Conservation (phyloP, 1,140 invertebrate genomes). For the Cherax destructor region DNA sequence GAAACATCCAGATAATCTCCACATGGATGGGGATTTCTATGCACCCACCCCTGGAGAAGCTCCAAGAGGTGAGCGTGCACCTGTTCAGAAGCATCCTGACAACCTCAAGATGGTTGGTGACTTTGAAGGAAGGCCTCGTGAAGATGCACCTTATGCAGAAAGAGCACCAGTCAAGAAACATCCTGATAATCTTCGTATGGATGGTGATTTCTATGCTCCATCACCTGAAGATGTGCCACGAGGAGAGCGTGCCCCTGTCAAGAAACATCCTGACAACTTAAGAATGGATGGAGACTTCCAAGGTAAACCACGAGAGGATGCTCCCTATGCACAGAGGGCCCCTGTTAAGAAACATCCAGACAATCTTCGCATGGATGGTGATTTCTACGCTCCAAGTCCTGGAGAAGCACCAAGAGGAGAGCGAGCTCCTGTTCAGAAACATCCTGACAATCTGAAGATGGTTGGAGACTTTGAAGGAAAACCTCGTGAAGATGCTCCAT, state of each 20-base stretch:
- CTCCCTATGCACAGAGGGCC: constrained; percentile 25
- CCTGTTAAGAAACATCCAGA: constrained; percentile 34
- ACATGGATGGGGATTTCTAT: constrained; percentile 51
- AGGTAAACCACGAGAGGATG: constrained; percentile 37
- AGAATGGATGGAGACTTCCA: constrained; percentile 41
- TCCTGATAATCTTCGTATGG: constrained; percentile 44
- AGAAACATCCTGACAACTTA: constrained; percentile 48
- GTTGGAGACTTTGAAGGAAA: constrained; percentile 42
- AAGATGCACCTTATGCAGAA: constrained; percentile 36
- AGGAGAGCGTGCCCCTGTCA: constrained; percentile 40
- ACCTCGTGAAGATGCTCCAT: constrained; percentile 34
- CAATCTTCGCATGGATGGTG: constrained; percentile 49
- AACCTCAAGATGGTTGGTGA: constrained; percentile 45
- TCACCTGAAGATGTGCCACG: constrained; percentile 23
- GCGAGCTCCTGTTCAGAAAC: constrained; percentile 35
- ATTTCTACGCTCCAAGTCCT: constrained; percentile 23
- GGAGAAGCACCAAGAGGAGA: constrained; percentile 30
- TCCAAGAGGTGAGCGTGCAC: constrained; percentile 34
- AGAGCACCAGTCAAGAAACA: constrained; percentile 39
- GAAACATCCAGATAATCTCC: constrained; percentile 48
- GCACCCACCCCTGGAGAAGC: constrained; percentile 39
- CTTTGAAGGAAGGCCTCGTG: constrained; percentile 33
- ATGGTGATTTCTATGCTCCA: constrained; percentile 46
- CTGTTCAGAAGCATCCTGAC: constrained; percentile 50
- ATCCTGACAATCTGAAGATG: constrained; percentile 42